A percentile compares a stretch with the other conserved stretches of the same genome.
phyloP scores from a whole-genome alignment of 2,113 vertebrate species.

The Anser brachyrhynchus region DNA sequence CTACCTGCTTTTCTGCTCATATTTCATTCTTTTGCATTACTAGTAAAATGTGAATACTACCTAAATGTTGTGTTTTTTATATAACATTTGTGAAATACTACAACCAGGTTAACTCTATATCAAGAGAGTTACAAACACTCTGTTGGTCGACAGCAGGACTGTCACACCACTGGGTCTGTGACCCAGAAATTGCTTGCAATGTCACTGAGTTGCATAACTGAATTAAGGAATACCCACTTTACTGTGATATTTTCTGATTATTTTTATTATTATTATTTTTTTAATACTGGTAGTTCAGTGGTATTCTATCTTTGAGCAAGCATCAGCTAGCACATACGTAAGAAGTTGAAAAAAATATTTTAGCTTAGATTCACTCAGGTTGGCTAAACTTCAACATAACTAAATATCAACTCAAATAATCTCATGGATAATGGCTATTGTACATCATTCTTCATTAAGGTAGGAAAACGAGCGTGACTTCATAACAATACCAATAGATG shows the following conservation, averaged over 20 bases:
- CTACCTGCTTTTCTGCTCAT: neutral
- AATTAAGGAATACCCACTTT: conserved; percentile 22
- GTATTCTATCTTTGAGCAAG: neutral
- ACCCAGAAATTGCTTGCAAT: neutral
- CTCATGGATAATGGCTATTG: neutral
- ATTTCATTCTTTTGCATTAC: conserved; percentile 9
- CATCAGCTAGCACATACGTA: neutral
- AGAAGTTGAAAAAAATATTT: neutral
- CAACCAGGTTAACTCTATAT: neutral
- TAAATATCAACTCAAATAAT: neutral
- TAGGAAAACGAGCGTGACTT: neutral
- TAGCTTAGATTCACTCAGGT: neutral
- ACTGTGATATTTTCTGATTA: neutral
- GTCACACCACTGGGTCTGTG: neutral
- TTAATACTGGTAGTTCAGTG: neutral
- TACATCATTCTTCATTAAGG: neutral
- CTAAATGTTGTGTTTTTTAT: neutral
- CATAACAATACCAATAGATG: neutral
- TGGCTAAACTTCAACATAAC: neutral
- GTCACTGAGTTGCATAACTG: neutral
- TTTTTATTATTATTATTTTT: too few species aligned
- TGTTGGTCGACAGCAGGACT: too few species aligned
- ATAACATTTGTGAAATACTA: neutral
- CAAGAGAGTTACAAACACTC: neutral
- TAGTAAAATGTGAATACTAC: neutral